Evolutionary conservation across 2,797 vertebrate genomes (phyloP).

Genomic region (Capromys pilorides): DNA sequence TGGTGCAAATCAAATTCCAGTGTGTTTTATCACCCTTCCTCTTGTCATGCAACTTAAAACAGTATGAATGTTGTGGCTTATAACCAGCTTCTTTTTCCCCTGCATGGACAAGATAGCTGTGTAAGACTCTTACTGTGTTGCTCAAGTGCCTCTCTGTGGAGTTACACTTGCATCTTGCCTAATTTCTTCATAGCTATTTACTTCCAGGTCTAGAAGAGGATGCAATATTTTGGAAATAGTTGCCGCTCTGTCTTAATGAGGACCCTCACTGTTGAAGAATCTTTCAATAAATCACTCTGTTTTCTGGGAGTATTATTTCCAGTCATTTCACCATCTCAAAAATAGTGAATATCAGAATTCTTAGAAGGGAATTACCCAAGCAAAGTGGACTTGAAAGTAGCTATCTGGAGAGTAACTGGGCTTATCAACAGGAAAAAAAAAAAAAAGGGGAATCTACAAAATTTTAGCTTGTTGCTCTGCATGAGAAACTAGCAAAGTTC

Average conservation of each 20-base stretch:
- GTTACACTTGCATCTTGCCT: not conserved
- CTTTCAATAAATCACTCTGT: not conserved
- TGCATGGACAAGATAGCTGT: not conserved
- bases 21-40: not conserved
- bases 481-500: not conserved
- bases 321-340: not conserved
- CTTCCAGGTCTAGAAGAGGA: not conserved
- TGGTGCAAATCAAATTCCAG: not conserved
- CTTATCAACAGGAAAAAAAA: not conserved
- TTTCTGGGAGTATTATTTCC: not conserved
- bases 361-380: slow-evolving; percentile 24
- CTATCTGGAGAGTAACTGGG: not conserved
- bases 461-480: slow-evolving; percentile 56
- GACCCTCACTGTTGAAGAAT: slow-evolving; percentile 15
- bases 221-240: not conserved
- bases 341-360: not conserved
- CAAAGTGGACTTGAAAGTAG: slow-evolving; percentile 18
- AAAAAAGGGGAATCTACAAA: not conserved
- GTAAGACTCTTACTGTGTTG: not conserved
- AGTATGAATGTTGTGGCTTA: not conserved
- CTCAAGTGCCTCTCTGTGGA: not conserved
- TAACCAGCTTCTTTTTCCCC: not conserved
- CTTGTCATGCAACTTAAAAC: not conserved
- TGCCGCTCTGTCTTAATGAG: not conserved
- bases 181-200: not conserved